Conservation (phyloP, 2,888 invertebrate genomes). For the Megaustenia siamemsis region DNA sequence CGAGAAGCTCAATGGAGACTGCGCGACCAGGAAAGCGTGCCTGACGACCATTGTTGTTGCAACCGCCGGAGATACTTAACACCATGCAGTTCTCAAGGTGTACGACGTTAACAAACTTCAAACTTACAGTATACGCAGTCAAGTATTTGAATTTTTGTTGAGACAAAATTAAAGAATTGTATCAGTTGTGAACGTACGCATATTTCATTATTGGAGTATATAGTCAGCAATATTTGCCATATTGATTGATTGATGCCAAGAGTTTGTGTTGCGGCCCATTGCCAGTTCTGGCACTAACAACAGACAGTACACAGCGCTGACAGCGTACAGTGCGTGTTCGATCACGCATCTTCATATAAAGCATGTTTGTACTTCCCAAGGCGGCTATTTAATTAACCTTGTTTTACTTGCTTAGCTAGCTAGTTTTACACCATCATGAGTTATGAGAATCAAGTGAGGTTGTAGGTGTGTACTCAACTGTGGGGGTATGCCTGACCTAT, state of each 20-base stretch:
- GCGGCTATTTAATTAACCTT: background rate
- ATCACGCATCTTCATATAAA: background rate
- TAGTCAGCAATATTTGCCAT: background rate
- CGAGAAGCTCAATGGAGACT: background rate
- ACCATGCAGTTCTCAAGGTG: no score
- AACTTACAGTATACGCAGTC: background rate
- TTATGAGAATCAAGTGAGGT: no score
- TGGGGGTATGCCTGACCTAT: no score
- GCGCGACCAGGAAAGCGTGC: slow-evolving; percentile 29
- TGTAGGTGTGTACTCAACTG: no score
- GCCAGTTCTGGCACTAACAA: background rate
- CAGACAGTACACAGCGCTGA: no score
- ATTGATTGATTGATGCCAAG: background rate
- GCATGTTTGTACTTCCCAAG: background rate
- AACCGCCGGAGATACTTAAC: background rate
- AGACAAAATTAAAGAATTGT: background rate
- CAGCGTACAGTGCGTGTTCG: background rate
- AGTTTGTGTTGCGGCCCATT: background rate
- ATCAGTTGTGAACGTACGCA: background rate
- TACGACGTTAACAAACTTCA: no score
- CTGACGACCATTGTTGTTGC: slow-evolving; percentile 36
- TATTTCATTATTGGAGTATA: background rate
- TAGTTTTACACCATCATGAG: no score
- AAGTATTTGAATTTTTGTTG: background rate
- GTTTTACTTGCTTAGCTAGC: background rate